Base-by-base conservation (phyloP, 35 echinoderm and acorn worm species). In the Acanthaster planci region DNA sequence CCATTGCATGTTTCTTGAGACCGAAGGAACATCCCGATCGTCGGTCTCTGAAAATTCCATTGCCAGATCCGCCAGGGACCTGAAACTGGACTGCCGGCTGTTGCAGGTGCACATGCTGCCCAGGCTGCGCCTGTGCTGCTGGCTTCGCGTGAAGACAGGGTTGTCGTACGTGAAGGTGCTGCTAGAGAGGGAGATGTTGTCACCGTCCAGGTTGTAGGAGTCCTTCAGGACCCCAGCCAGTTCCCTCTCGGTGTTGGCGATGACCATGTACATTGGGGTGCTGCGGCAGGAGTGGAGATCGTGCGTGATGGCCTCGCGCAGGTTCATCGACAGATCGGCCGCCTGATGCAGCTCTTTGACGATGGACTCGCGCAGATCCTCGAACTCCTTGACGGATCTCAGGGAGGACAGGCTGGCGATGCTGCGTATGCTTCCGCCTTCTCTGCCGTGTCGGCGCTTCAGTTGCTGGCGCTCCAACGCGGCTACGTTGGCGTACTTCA, bases 161-260 rank as follows among this genome's bases (percentile, higher is more conserved):
- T 97, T 97, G 22, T 97, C 94, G 57, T 87, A 97, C 1, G 90
- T 93, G 39, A 97, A 97, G 10, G 87, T 85, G 55, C 94, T 97
- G 81, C 94, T 97, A 0, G 88, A 84, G 12, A 93, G 18, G 8
- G 94, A 92, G n/a, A 81, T 64, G 1, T 55, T 58, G 16, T 97
- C 95, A 14, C 82, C 85, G 57, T 88, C 86, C 23, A 99, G 67
- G 67, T 88, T 87, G 76, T 99, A 99, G 8, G 88, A 88, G 52
- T 90, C 85, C 10, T 77, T 88, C 26, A 99, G 77, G 18, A 86
- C 82, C 38, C 89, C 85, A 18, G 89, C 77, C 1, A 99, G 60
- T 40, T 89, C 85, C 27, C 77, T 81, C 38, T 99, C 95, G 7
- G 88, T 93, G 27, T 90, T 79, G 6, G 91, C 96, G 57, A 94